Percentiles rank a stretch among this genome's conserved stretches.
Conservation (phyloP, 2,113 vertebrate species). For the Pseudorasbora parva region DNA sequence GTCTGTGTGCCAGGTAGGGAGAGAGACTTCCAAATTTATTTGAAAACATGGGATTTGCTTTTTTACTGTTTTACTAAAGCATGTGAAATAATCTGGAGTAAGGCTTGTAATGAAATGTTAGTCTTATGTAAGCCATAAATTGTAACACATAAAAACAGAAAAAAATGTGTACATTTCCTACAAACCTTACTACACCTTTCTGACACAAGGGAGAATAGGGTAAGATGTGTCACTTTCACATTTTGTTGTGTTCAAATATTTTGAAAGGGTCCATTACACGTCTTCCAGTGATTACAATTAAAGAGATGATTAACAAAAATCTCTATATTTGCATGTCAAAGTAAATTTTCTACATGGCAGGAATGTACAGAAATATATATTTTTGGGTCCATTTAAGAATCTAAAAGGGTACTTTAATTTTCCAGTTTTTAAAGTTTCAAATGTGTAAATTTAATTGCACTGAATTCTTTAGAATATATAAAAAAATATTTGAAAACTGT, state of each 20-base stretch:
- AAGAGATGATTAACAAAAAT: not conserved
- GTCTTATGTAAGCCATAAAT: not conserved
- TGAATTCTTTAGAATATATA: not conserved
- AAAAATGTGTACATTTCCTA: slow-evolving; percentile 12
- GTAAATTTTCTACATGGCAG: not conserved
- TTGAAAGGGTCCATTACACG: not conserved
- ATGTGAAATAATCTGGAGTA: slow-evolving; percentile 39
- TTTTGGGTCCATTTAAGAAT: too few relatives aligned
- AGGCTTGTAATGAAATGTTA: slow-evolving; percentile 37
- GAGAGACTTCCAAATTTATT: slow-evolving; percentile 1
- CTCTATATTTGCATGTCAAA: not conserved
- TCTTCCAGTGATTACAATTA: not conserved
- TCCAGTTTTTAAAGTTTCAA: too few relatives aligned
- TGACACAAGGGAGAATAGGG: slow-evolving; percentile 62
- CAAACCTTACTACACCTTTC: slow-evolving; percentile 58
- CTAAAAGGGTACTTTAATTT: too few relatives aligned
- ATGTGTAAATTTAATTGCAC: too few relatives aligned
- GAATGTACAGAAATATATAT: too few relatives aligned
- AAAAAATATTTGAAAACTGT: not conserved
- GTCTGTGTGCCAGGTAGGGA: slow-evolving; percentile 76
- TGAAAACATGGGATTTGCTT: not conserved
- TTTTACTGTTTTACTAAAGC: not conserved
- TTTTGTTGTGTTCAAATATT: slow-evolving; percentile 57
- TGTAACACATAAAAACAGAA: too few relatives aligned
- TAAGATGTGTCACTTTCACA: slow-evolving; percentile 52